phyloP scores from a whole-genome alignment of 35 echinoderm and acorn worm genomes.

The Ophioderma brevispina region DNA sequence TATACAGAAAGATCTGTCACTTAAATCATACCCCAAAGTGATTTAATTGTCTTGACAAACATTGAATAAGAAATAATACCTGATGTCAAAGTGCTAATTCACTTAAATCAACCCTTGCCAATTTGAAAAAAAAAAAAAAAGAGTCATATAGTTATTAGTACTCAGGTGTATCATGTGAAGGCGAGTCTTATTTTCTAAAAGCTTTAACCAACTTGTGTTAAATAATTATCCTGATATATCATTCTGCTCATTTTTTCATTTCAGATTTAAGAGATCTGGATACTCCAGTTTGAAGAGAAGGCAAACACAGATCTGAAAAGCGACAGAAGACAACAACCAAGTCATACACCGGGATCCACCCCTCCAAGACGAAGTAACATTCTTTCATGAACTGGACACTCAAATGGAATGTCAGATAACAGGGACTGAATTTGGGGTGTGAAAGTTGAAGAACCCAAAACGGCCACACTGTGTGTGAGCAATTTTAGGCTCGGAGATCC shows the following conservation, averaged over 20 bases:
- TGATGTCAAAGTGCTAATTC: too few relatives aligned
- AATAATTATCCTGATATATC: too few relatives aligned
- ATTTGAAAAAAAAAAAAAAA: too few relatives aligned
- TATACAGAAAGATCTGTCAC: too few relatives aligned
- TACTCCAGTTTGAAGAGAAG: background rate
- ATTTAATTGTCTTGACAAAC: too few relatives aligned
- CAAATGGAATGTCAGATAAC: background rate
- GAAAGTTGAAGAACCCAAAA: constrained; percentile 14
- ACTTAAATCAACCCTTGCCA: too few relatives aligned
- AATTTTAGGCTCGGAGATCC: background rate
- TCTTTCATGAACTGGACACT: constrained; percentile 34
- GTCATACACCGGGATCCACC: background rate
- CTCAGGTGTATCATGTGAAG: too few relatives aligned
- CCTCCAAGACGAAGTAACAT: constrained; percentile 10
- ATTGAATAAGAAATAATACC: too few relatives aligned
- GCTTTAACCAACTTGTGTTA: too few relatives aligned
- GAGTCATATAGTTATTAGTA: too few relatives aligned
- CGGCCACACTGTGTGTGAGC: constrained; percentile 14
- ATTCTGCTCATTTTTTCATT: background rate
- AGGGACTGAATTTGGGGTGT: background rate
- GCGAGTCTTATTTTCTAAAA: too few relatives aligned
- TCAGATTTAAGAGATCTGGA: background rate
- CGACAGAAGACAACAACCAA: background rate
- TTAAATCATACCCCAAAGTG: too few relatives aligned
- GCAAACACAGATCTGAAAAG: background rate